phyloP scores from a whole-genome alignment of 2,888 invertebrate species.

The Nematopogon swammerdamellus region DNA sequence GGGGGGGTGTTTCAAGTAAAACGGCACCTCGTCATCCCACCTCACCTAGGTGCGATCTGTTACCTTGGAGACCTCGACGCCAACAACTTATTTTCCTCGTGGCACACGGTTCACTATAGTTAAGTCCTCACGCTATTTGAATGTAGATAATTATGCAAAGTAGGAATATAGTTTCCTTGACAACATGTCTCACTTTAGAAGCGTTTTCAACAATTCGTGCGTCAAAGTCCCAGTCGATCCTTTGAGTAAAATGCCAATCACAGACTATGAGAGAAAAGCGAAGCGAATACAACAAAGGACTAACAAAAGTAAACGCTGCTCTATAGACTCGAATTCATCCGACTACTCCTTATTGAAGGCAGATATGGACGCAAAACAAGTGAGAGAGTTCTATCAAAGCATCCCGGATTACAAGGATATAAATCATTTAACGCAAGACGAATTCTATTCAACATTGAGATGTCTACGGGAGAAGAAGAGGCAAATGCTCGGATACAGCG shows the following conservation, averaged over 20 bases:
- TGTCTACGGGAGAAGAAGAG: constrained; percentile 63
- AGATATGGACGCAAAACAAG: constrained; percentile 51
- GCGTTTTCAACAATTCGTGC: constrained; percentile 69
- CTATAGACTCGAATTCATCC: constrained; percentile 32
- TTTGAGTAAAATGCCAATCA: constrained; percentile 66
- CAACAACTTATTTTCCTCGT: no score
- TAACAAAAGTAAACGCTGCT: constrained; percentile 28
- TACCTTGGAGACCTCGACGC: no score
- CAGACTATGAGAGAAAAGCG: constrained; percentile 62
- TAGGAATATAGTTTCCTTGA: not conserved
- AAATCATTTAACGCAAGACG: constrained; percentile 69
- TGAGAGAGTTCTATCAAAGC: constrained; percentile 71
- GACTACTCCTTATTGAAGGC: constrained; percentile 25
- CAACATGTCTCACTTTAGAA: constrained; percentile 48
- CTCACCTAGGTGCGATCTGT: no score
- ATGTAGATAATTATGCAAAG: no score
- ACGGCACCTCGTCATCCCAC: no score
- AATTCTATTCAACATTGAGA: constrained; percentile 71
- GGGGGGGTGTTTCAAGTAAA: no score
- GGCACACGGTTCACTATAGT: no score
- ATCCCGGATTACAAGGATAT: constrained; percentile 79
- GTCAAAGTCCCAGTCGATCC: constrained; percentile 71
- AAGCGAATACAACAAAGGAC: constrained; percentile 22
- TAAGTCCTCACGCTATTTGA: no score
- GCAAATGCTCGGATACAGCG: constrained; percentile 35